phyloP scores from a whole-genome alignment of 2,797 vertebrate species.

The Galaxias olidus region DNA sequence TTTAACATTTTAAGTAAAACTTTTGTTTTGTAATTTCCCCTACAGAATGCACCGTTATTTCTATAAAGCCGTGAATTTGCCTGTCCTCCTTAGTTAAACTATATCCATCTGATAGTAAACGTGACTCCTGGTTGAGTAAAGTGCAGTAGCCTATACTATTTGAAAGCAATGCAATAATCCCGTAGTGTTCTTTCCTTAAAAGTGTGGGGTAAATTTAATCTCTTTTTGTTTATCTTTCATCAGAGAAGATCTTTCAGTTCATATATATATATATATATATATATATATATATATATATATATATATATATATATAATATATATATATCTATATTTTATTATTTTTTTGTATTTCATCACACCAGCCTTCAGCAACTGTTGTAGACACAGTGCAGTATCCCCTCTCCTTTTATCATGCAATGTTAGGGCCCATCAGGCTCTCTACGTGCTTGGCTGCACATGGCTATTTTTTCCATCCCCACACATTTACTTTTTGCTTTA shows the following conservation, averaged over 20 bases:
- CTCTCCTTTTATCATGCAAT: conserved; percentile 67
- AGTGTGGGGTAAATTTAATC: conserved; percentile 26
- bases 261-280: no score
- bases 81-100: no score
- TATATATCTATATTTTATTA: no score
- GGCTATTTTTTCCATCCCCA: conserved; percentile 73
- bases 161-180: neutral
- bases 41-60: no score
- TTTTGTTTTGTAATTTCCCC: no score
- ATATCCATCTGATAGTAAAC: no score
- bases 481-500: conserved; percentile 68
- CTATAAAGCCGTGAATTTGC: no score
- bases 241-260: conserved; percentile 45
- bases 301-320: no score
- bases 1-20: no score
- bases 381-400: conserved; percentile 66
- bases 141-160: no score
- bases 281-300: no score
- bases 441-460: conserved; percentile 76
- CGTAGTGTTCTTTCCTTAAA: conserved; percentile 1
- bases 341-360: conserved; percentile 45
- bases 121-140: no score
- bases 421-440: conserved; percentile 66
- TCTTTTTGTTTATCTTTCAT: conserved; percentile 37
- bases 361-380: conserved; percentile 53